Conservation (phyloP, 1,140 invertebrate species). For the Drosophila leontia region DNA sequence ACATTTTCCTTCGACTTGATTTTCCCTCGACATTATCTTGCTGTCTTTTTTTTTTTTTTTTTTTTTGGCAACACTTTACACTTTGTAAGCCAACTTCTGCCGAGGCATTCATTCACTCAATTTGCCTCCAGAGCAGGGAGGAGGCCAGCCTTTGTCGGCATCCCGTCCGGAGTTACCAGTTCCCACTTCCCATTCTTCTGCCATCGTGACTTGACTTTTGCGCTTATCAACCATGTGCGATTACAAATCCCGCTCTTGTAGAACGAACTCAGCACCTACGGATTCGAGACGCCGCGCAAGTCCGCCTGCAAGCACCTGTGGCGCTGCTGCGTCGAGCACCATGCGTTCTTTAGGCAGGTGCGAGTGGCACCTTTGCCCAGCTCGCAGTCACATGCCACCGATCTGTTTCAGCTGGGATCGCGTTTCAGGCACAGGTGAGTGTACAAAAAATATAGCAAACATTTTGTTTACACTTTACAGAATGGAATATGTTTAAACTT, state of each 20-base stretch:
- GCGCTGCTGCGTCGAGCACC: constrained; percentile 99
- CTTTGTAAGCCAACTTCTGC: constrained; percentile 39
- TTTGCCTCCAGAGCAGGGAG: constrained; percentile 42
- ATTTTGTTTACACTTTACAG: background rate
- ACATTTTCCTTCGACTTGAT: constrained; percentile 58
- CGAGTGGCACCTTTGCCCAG: constrained; percentile 89
- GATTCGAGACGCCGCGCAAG: constrained; percentile 97
- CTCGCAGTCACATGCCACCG: constrained; percentile 86
- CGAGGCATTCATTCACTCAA: constrained; percentile 76
- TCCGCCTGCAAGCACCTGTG: constrained; percentile 98
- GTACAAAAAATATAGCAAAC: too few relatives aligned
- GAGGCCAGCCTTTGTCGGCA: constrained; percentile 50
- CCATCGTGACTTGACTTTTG: constrained; percentile 76
- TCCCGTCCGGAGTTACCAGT: constrained; percentile 26
- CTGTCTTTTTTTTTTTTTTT: constrained; percentile 23
- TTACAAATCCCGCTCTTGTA: constrained; percentile 83
- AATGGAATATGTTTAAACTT: background rate
- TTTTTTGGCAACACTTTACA: constrained; percentile 63
- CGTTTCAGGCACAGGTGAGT: constrained; percentile 89
- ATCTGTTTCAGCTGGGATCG: constrained; percentile 90
- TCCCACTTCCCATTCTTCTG: constrained; percentile 19
- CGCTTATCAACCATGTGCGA: constrained; percentile 71
- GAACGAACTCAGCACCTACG: constrained; percentile 98
- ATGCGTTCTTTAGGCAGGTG: constrained; percentile 98
- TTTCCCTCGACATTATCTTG: constrained; percentile 30